Conservation (phyloP, 2,888 invertebrate species). For the Ormyrus labotus region DNA sequence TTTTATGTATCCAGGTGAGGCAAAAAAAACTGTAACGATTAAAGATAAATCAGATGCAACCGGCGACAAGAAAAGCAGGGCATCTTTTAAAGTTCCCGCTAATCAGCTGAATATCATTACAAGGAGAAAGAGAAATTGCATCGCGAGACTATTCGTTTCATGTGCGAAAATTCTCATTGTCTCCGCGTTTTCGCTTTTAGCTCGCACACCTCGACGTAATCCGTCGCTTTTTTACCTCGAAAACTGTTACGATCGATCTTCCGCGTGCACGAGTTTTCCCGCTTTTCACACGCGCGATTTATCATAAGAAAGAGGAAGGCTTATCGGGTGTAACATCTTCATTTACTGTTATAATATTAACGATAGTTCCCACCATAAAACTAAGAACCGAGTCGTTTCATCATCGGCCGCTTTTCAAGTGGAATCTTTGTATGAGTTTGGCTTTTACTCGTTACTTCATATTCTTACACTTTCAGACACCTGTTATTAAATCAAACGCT, state of each 20-base stretch:
- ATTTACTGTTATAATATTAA: conserved; percentile 19
- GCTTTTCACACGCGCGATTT: conserved; percentile 15
- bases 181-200: neutral
- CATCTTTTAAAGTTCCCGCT: conserved; percentile 14
- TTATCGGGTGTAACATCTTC: neutral
- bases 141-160: neutral
- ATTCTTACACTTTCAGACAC: neutral
- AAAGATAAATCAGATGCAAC: no score
- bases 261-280: neutral
- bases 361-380: conserved; percentile 24
- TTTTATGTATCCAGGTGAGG: no score
- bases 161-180: conserved; percentile 37
- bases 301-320: conserved; percentile 9
- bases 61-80: conserved; percentile 3
- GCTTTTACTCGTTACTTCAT: conserved; percentile 27
- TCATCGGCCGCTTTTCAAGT: no score
- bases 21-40: no score
- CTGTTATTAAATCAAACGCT: conserved; percentile 26
- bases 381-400: no score
- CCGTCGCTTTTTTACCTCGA: neutral
- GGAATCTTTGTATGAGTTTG: neutral
- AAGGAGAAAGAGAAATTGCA: conserved; percentile 34
- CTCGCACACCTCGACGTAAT: neutral
- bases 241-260: neutral
- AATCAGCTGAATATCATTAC: conserved; percentile 35